Evolutionary conservation across 2,888 invertebrate genomes (phyloP).

Genomic region (Chromoteleia sp.): DNA sequence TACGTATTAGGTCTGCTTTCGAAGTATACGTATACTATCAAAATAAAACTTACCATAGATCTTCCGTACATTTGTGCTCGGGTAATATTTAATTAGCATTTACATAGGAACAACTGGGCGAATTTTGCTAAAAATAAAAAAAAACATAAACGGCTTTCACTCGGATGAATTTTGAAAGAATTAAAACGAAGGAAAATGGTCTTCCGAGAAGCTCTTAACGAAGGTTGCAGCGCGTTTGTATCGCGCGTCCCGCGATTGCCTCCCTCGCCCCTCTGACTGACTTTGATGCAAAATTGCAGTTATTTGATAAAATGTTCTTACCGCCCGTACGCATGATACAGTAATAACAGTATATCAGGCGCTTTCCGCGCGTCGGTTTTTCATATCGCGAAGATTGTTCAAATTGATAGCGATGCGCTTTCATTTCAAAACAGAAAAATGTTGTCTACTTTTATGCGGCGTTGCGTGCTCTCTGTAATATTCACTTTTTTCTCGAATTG

Average conservation of each 20-base stretch:
- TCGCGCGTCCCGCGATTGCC: not conserved
- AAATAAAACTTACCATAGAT: too few relatives aligned
- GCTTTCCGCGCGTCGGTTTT: conserved; percentile 33
- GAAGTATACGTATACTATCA: too few relatives aligned
- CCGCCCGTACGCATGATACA: conserved; percentile 35
- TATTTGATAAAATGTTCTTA: conserved; percentile 41
- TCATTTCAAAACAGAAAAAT: conserved; percentile 39
- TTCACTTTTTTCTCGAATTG: conserved; percentile 43
- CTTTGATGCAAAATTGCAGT: conserved; percentile 39
- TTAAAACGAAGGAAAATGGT: not conserved
- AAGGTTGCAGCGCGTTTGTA: not conserved
- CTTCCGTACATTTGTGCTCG: too few relatives aligned
- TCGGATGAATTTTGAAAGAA: not conserved
- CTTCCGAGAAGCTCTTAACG: not conserved
- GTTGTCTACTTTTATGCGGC: conserved; percentile 38
- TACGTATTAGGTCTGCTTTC: too few relatives aligned
- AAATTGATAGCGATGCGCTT: conserved; percentile 51
- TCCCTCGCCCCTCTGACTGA: not conserved
- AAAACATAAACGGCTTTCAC: not conserved
- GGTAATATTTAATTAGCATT: not conserved
- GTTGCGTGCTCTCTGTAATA: conserved; percentile 18
- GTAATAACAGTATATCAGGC: conserved; percentile 40
- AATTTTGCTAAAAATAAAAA: not conserved
- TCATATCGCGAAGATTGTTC: conserved; percentile 52
- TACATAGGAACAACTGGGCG: not conserved